Base-by-base conservation (phyloP, 2,797 vertebrate species). In the Apogon hyalosoma region DNA sequence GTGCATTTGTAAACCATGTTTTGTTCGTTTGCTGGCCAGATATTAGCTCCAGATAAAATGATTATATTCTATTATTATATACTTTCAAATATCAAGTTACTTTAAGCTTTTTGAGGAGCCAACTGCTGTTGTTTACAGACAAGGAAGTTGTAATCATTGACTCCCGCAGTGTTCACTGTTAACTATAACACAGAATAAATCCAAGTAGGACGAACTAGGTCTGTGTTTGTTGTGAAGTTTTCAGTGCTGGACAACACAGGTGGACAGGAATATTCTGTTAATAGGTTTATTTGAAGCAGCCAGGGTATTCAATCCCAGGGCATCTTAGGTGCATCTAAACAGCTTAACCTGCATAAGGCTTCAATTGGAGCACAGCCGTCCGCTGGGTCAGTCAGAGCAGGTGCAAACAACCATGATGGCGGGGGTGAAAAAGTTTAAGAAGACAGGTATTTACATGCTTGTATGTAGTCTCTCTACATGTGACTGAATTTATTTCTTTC, bases 201-300 rank as follows among this genome's bases (percentile, higher is more conserved):
- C 24, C 6, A 28, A 28, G 24, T 28, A 6, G 24, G 24, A 28
- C 24, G 15, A 43, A 13, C 41, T 14, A 43, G 3, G 14, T 28
- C 24, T n/a, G n/a, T 36, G 66, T 28, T 66, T 36, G 53, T 51
- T 50, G 69, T 31, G 40, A 54, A 47, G 56, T 73, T 66, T 42
- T 73, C 67, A 21, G 53, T 33, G 15, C 52, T 55, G 80, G 67
- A 38, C 1, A 4, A 59, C 59, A 49, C 75, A 81, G 3, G n/a
- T 62, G 82, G 68, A 60, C 73, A 10, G 51, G 53, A 81, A 80
- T 64, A 73, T 79, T 79, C 55, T 61, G 63, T 73, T 87, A 85
- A 90, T 85, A 75, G 83, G 86, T 89, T 87, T 88, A 87, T 87
- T 86, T 71, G 73, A 80, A 64, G 69, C 63, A 51, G 68, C 76